Evolutionary conservation across 2,888 invertebrate species (phyloP).

Genomic region (Liposcelis brunnea): DNA sequence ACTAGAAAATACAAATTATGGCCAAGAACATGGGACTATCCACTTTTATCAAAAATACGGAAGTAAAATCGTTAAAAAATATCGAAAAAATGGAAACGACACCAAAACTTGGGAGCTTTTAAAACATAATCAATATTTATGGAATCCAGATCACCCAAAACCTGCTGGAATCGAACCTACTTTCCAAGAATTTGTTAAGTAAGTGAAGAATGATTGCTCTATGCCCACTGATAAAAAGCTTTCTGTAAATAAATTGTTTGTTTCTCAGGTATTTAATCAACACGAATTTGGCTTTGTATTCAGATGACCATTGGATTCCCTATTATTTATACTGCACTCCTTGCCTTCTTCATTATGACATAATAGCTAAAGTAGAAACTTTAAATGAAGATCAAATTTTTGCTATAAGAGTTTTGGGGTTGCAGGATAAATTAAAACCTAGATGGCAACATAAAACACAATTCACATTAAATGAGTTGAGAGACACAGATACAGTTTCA

Average conservation of each 20-base stretch:
- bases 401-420: slow-evolving; percentile 24
- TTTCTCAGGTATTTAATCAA: slow-evolving; percentile 25
- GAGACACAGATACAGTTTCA: slow-evolving; percentile 17
- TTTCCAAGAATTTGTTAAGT: slow-evolving; percentile 35
- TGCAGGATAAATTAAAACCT: slow-evolving; percentile 22
- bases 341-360: slow-evolving; percentile 34
- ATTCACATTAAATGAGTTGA: neutral
- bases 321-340: slow-evolving; percentile 37
- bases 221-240: neutral
- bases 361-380: slow-evolving; percentile 37
- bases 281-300: slow-evolving; percentile 26
- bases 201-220: slow-evolving; percentile 18
- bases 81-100: slow-evolving; percentile 22
- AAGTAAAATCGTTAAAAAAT: slow-evolving; percentile 29
- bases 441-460: slow-evolving; percentile 25
- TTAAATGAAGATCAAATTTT: slow-evolving; percentile 33
- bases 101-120: slow-evolving; percentile 15
- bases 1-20: slow-evolving; percentile 24
- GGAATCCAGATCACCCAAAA: slow-evolving; percentile 16
- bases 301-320: slow-evolving; percentile 41
- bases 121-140: slow-evolving; percentile 13
- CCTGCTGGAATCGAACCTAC: slow-evolving; percentile 29
- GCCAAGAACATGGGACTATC: slow-evolving; percentile 29
- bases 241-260: neutral
- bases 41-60: slow-evolving; percentile 34